phyloP scores from a whole-genome alignment of 2,888 invertebrate genomes.

The Lithophane semibrunnea region DNA sequence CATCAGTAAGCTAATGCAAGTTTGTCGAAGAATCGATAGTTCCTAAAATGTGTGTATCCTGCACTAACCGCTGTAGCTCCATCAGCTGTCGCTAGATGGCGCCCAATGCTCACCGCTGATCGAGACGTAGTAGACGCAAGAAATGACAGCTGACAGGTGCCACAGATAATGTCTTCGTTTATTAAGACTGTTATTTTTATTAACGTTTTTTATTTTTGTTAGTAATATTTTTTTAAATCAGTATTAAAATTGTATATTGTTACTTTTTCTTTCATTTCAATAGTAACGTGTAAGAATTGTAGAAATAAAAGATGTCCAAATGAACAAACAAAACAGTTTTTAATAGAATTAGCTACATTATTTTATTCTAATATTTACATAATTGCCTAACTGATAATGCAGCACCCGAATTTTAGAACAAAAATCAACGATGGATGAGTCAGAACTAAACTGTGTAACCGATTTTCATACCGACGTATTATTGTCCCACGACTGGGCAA shows the following conservation, averaged over 20 bases:
- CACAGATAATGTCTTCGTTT: constrained; percentile 2
- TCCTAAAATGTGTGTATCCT: background rate
- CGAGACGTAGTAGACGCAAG: background rate
- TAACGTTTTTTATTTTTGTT: background rate
- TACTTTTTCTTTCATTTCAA: background rate
- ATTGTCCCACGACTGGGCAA: no score
- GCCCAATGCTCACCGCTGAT: background rate
- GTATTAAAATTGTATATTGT: background rate
- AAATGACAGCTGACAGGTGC: constrained; percentile 2
- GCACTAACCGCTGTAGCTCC: background rate
- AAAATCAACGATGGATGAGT: no score
- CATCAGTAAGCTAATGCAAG: background rate
- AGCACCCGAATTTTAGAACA: no score
- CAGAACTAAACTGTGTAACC: no score
- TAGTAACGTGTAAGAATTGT: background rate
- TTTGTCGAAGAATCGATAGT: background rate
- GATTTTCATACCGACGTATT: no score
- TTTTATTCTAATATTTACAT: constrained; percentile 45
- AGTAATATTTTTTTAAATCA: background rate
- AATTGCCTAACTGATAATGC: constrained; percentile 9
- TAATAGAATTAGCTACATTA: background rate
- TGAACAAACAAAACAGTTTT: constrained; percentile 22
- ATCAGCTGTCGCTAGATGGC: background rate
- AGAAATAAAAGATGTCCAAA: background rate
- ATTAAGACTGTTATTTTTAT: background rate